These are phyloP conservation scores for Triops cancriformis DNA, from an alignment of 1,140 invertebrate genomes.

Conservation along the genomic window DNA sequence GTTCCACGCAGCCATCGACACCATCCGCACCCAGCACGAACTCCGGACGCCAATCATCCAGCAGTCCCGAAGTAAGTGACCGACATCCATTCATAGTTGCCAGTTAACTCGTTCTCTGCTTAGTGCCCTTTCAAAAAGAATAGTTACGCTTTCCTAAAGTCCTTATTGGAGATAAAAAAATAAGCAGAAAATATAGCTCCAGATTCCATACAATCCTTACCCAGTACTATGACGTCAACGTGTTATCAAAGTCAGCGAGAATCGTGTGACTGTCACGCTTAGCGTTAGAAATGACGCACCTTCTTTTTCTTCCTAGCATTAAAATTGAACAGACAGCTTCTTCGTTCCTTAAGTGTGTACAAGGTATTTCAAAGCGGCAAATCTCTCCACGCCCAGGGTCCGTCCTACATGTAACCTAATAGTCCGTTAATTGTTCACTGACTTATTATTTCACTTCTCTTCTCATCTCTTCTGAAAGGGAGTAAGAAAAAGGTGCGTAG, in stretches of 20 bases:
- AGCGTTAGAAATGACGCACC: no score
- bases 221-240: no score
- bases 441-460: no score
- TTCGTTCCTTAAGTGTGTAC: not conserved
- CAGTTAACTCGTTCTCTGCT: not conserved
- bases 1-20: not conserved
- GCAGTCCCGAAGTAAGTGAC: slow-evolving; percentile 34
- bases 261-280: no score
- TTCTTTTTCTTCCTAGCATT: not conserved
- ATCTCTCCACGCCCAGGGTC: not conserved
- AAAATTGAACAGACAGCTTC: not conserved
- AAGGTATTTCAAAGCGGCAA: not conserved
- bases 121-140: no score
- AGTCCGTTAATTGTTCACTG: not conserved
- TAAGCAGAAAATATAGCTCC: no score
- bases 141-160: no score
- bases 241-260: no score
- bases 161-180: no score
- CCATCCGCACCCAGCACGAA: not conserved
- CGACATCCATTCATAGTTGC: slow-evolving; percentile 42
- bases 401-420: not conserved
- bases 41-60: slow-evolving; percentile 20
- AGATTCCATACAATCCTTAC: no score
- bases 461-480: no score
- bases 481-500: not conserved